Evolutionary conservation across 2,113 vertebrate species (phyloP).

Genomic region (Erpornis zantholeuca): DNA sequence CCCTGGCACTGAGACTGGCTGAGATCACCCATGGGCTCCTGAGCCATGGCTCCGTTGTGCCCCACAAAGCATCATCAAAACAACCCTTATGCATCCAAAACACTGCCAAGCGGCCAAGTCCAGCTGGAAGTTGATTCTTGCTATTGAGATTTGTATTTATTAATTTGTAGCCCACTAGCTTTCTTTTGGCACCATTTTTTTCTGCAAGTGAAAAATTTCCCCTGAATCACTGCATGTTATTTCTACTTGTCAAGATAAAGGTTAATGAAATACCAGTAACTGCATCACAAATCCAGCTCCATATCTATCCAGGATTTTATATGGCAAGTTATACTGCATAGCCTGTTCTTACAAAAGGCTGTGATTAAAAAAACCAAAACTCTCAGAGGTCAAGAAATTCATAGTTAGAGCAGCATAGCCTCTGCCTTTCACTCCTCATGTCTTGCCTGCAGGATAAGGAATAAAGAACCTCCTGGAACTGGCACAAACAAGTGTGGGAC

Average conservation of each 20-base stretch:
- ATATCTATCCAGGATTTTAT: constrained; percentile 2
- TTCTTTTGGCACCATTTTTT: constrained; percentile 29
- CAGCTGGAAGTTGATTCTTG: not conserved
- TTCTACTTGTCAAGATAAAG: constrained; percentile 64
- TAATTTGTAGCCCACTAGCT: not conserved
- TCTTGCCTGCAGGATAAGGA: not conserved
- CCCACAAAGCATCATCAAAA: not conserved
- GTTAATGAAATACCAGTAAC: constrained; percentile 62
- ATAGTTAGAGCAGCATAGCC: not conserved
- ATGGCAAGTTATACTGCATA: not conserved
- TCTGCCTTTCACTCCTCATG: not conserved
- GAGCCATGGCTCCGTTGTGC: accelerated
- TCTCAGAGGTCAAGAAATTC: constrained; percentile 12
- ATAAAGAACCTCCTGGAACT: not conserved
- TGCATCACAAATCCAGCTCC: constrained; percentile 28
- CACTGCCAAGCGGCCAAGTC: not conserved
- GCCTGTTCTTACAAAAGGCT: constrained; percentile 4
- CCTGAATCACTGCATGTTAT: constrained; percentile 41
- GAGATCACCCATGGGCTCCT: not conserved
- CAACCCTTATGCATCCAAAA: not conserved
- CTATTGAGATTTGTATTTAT: not conserved
- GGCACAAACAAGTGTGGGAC: not conserved
- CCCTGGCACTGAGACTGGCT: not conserved
- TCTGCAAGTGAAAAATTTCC: constrained; percentile 39
- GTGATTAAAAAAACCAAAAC: not conserved